These are phyloP conservation scores for Tetanocera ferruginea DNA, from an alignment of 2,888 invertebrate genomes.

Conservation along the genomic window DNA sequence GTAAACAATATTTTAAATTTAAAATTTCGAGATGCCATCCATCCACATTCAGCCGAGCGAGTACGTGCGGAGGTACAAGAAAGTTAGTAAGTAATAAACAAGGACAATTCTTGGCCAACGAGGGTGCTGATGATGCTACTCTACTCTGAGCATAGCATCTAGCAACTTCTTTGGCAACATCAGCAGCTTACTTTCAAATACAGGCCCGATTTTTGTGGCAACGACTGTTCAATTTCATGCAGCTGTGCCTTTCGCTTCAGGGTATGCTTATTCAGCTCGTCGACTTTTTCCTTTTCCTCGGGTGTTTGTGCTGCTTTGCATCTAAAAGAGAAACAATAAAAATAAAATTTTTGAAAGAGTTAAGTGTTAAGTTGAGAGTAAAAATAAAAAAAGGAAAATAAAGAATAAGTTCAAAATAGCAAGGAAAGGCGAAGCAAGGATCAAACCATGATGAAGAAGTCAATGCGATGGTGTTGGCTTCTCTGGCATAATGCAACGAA, in stretches of 20 bases:
- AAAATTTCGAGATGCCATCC: slow-evolving; percentile 13
- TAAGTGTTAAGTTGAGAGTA: slow-evolving; percentile 24
- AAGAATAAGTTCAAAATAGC: background rate
- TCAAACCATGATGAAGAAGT: background rate
- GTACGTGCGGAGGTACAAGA: background rate
- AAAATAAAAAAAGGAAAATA: slow-evolving; percentile 19
- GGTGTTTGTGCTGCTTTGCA: slow-evolving; percentile 59
- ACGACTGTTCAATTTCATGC: slow-evolving; percentile 91
- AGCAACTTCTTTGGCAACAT: background rate
- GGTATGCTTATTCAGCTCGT: slow-evolving; percentile 82
- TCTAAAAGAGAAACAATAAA: slow-evolving; percentile 51
- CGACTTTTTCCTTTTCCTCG: slow-evolving; percentile 74
- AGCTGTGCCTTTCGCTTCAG: slow-evolving; percentile 87
- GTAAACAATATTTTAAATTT: slow-evolving; percentile 34
- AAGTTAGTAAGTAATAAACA: background rate
- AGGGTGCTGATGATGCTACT: background rate
- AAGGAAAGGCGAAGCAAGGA: background rate
- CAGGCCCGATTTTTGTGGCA: slow-evolving; percentile 92
- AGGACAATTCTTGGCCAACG: background rate
- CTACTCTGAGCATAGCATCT: background rate
- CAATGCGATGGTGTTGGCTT: slow-evolving; percentile 15
- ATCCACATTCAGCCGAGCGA: background rate
- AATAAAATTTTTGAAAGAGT: background rate
- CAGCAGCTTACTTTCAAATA: slow-evolving; percentile 78
- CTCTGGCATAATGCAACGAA: no score